A percentile compares a stretch with the other conserved stretches of the same genome.
Conservation (phyloP, 2,113 vertebrate genomes). For the Hyaena hyaena region DNA sequence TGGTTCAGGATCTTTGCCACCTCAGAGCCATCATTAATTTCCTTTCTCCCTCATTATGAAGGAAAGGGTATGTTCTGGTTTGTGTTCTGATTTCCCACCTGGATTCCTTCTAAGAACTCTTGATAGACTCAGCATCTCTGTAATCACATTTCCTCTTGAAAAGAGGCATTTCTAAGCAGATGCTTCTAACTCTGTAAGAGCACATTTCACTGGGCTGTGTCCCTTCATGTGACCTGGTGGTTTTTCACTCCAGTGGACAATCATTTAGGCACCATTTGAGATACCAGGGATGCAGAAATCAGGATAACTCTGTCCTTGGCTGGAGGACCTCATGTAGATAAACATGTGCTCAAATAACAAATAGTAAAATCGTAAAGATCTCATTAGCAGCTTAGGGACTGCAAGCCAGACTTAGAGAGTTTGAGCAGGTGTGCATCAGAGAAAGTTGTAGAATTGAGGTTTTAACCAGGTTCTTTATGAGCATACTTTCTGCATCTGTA, state of each 20-base stretch:
- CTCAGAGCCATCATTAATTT: constrained; percentile 73
- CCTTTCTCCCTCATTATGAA: constrained; percentile 65
- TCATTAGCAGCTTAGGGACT: neutral
- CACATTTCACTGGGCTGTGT: neutral
- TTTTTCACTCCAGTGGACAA: neutral
- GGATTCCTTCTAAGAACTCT: constrained; percentile 55
- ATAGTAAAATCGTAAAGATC: neutral
- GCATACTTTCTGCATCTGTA: neutral
- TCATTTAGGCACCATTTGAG: neutral
- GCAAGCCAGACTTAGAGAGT: neutral
- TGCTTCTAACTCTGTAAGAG: neutral
- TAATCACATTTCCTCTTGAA: constrained; percentile 51
- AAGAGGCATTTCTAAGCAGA: neutral
- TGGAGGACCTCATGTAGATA: neutral
- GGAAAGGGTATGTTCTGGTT: constrained; percentile 17
- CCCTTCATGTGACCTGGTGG: neutral
- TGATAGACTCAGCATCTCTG: constrained; percentile 28
- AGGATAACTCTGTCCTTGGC: neutral
- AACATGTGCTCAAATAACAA: neutral
- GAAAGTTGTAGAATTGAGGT: neutral
- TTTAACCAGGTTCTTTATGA: neutral
- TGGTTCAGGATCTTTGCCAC: constrained; percentile 72
- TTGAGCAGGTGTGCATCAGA: neutral
- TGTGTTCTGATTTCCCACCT: constrained; percentile 65
- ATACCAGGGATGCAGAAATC: neutral